Percentiles rank a stretch among this genome's conserved stretches.
phyloP scores from a whole-genome alignment of 2,888 invertebrate species.

The Seira ritae region DNA sequence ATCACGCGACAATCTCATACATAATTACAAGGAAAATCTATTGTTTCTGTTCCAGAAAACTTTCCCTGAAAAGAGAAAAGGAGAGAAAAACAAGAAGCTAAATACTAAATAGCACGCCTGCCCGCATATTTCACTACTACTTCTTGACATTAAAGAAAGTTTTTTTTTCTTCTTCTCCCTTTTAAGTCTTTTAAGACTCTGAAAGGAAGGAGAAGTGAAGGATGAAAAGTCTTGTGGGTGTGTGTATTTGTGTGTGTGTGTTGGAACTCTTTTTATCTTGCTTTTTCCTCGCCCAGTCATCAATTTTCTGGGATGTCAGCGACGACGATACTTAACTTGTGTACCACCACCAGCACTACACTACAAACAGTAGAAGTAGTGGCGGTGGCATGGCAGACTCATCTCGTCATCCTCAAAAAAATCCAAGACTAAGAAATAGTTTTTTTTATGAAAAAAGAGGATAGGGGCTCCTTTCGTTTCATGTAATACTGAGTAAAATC shows the following conservation, averaged over 20 bases:
- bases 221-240: neutral
- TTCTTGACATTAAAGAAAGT: constrained; percentile 12
- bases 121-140: constrained; percentile 1
- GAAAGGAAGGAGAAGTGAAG: neutral
- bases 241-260: neutral
- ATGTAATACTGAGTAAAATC: no score
- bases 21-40: constrained; percentile 61
- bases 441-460: no score
- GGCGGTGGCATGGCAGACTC: no score
- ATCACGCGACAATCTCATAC: constrained; percentile 72
- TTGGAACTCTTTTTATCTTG: constrained; percentile 10
- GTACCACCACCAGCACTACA: no score
- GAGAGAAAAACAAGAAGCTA: neutral
- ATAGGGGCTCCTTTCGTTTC: neutral
- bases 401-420: no score
- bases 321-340: neutral
- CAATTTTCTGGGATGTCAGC: constrained; percentile 65
- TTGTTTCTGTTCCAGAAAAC: neutral
- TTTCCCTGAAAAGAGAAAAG: neutral
- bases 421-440: no score
- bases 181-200: constrained; percentile 22
- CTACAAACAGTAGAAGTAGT: no score
- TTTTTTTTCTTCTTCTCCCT: constrained; percentile 6
- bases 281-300: constrained; percentile 47
- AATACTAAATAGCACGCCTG: neutral